Evolutionary conservation across 2,113 vertebrate species (phyloP).

Genomic region (Carettochelys insculpta): DNA sequence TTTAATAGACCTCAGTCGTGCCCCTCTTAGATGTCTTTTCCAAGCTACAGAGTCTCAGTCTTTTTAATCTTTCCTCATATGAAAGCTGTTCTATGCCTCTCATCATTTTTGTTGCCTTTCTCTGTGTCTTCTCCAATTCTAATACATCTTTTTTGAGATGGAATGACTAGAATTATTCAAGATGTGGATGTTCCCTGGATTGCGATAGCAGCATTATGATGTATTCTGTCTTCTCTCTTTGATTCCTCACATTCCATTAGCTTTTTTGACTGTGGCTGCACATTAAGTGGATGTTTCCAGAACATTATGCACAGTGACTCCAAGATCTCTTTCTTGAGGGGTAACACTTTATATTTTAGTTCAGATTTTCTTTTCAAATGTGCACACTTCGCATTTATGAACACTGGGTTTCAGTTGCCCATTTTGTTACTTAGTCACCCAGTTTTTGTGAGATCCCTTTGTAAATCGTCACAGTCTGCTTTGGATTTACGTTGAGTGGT

Average conservation of each 20-base stretch:
- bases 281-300: not conserved
- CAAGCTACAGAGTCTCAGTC: not conserved
- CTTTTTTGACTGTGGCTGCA: not conserved
- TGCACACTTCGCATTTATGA: not conserved
- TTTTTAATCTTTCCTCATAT: not conserved
- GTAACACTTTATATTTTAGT: not conserved
- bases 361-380: not conserved
- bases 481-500: not conserved
- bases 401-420: not conserved
- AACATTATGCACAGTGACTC: not conserved
- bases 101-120: not conserved
- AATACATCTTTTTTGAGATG: not conserved
- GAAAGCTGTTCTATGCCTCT: not conserved
- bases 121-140: not conserved
- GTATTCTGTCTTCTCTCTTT: not conserved
- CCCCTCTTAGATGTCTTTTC: not conserved
- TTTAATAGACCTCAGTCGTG: not conserved
- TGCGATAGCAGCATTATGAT: too few relatives aligned
- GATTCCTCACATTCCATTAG: not conserved
- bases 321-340: not conserved
- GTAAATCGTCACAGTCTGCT: not conserved
- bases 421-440: not conserved
- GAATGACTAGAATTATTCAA: not conserved
- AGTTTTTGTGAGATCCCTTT: not conserved
- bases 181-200: not conserved